These are phyloP conservation scores for Excalfactoria chinensis DNA, from an alignment of 2,113 vertebrate species.

Conservation along the genomic window DNA sequence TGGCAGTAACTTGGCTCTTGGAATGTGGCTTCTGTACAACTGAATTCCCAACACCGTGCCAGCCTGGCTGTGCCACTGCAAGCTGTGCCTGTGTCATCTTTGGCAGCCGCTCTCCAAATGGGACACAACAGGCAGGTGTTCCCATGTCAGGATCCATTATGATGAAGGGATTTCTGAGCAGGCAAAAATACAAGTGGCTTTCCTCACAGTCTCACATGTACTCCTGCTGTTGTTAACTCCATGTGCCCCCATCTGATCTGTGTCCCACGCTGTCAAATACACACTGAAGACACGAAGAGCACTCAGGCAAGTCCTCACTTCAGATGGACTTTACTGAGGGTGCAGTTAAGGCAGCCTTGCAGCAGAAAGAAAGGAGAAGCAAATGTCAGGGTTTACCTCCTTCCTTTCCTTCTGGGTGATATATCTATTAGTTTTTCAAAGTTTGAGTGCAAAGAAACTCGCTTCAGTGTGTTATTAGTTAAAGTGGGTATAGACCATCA, in stretches of 20 bases:
- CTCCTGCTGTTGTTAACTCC: not conserved
- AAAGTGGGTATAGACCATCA: not conserved
- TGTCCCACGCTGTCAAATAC: not conserved
- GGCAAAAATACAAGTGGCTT: not conserved
- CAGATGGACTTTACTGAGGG: not conserved
- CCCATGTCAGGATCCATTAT: conserved; percentile 11
- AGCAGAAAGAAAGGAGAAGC: not conserved
- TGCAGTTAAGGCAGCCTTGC: not conserved
- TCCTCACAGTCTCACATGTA: not conserved
- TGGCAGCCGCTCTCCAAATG: not conserved
- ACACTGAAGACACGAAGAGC: not conserved
- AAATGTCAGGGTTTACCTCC: not conserved
- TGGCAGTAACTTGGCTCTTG: not conserved
- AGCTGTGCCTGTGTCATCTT: not conserved
- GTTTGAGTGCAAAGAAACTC: not conserved
- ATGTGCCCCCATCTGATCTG: not conserved
- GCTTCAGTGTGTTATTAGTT: not conserved
- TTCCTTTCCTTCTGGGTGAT: not conserved
- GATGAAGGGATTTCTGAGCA: not conserved
- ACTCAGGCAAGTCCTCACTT: not conserved
- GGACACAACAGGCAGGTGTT: not conserved
- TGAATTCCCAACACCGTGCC: not conserved
- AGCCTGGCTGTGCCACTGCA: not conserved
- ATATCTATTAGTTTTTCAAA: not conserved
- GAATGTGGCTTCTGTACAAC: not conserved